Conservation (phyloP, 2,113 vertebrate species). For the Amblyornis subalaris region DNA sequence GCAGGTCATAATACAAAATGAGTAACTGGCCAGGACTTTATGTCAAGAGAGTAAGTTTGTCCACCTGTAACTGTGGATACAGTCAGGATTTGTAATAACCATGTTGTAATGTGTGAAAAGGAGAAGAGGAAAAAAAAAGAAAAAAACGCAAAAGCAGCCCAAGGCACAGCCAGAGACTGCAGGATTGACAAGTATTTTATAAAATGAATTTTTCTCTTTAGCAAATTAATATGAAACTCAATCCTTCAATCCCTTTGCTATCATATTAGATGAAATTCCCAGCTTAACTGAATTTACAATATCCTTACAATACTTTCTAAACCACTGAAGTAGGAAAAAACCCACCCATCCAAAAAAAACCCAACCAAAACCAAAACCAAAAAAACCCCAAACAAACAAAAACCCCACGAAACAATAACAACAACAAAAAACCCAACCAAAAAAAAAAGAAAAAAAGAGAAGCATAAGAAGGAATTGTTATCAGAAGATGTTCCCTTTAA, state of each 20-base stretch:
- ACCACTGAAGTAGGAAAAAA: not conserved
- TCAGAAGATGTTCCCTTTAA: not conserved
- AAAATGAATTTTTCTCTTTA: not conserved
- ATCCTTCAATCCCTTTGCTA: not conserved
- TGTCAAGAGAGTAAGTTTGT: not conserved
- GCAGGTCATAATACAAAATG: not conserved
- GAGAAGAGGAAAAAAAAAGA: not conserved
- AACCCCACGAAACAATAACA: not conserved
- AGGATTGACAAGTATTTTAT: not conserved
- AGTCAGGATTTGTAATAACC: not conserved
- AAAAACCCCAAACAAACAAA: not conserved
- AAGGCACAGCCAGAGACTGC: not conserved
- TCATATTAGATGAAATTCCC: not conserved
- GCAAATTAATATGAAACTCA: not conserved
- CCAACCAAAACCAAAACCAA: too few species aligned
- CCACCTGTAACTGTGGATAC: not conserved
- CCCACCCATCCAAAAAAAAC: not conserved
- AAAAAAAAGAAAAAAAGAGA: not conserved
- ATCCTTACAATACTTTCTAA: not conserved
- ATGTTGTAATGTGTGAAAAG: not conserved
- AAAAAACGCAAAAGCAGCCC: not conserved
- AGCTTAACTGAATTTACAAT: not conserved
- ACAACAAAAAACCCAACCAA: not conserved
- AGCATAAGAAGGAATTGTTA: not conserved
- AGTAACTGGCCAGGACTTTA: not conserved